These are phyloP conservation scores for Perca flavescens DNA, from an alignment of 2,113 vertebrate genomes.

Conservation along the genomic window DNA sequence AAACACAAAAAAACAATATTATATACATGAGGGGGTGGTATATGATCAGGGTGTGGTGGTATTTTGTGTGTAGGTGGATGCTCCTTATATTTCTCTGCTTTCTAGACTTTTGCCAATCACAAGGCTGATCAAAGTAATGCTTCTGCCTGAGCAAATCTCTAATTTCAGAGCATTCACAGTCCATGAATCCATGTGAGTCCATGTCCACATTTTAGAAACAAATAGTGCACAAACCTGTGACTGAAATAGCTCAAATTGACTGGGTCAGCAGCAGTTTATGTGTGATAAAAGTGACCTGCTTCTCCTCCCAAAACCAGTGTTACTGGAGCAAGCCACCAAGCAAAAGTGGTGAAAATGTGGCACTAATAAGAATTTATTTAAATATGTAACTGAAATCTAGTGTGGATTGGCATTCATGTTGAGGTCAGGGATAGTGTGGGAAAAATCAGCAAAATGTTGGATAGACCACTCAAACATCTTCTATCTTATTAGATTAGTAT, in stretches of 20 bases:
- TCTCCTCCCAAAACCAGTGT: background rate
- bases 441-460: background rate
- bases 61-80: no score
- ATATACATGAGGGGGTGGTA: no score
- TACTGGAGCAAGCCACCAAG: background rate
- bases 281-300: conserved; percentile 28
- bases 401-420: background rate
- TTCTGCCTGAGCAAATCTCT: background rate
- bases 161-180: no score
- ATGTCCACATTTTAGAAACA: background rate
- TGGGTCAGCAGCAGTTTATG: background rate
- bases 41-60: no score
- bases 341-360: background rate
- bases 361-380: no score
- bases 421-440: background rate
- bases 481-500: background rate
- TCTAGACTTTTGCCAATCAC: no score
- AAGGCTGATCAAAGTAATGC: background rate
- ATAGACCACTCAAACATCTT: background rate
- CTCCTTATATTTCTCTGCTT: no score
- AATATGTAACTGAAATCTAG: background rate
- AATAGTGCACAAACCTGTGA: background rate
- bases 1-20: no score
- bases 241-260: conserved; percentile 16
- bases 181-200: background rate